A percentile compares a stretch with the other conserved stretches of the same genome.
phyloP scores from a whole-genome alignment of 1,140 invertebrate genomes.

The Epicauta chinensis region DNA sequence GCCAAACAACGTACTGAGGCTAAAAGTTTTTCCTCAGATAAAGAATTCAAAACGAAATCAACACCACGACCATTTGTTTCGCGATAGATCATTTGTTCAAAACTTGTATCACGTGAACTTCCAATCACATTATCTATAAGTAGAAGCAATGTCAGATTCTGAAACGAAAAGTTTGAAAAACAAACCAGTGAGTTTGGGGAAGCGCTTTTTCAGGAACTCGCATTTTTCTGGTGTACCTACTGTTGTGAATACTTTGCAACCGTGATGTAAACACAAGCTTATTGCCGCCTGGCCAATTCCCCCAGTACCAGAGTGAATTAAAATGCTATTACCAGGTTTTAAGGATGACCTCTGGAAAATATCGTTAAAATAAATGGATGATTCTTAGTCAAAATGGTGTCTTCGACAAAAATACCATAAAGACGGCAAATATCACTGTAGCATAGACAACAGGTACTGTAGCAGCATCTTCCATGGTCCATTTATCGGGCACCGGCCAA shows the following conservation, averaged over 20 bases:
- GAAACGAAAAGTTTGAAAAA: too few relatives aligned
- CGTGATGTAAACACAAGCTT: slow-evolving; percentile 63
- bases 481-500: not conserved
- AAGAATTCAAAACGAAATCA: slow-evolving; percentile 61
- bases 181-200: slow-evolving; percentile 53
- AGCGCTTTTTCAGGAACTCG: slow-evolving; percentile 63
- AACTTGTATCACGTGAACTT: too few relatives aligned
- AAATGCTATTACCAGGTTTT: slow-evolving; percentile 17
- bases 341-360: too few relatives aligned
- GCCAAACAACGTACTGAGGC: slow-evolving; percentile 74
- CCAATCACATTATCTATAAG: slow-evolving; percentile 57
- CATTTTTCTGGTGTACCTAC: slow-evolving; percentile 70
- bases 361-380: too few relatives aligned
- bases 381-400: too few relatives aligned
- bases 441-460: too few relatives aligned
- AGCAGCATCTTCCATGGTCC: too few relatives aligned
- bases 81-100: slow-evolving; percentile 56
- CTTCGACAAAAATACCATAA: too few relatives aligned
- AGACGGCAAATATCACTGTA: too few relatives aligned
- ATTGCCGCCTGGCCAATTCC: slow-evolving; percentile 84
- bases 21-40: slow-evolving; percentile 60
- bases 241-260: slow-evolving; percentile 67
- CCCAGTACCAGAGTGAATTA: slow-evolving; percentile 82
- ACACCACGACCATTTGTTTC: slow-evolving; percentile 59
- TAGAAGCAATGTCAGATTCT: too few relatives aligned